Percentiles rank a stretch among this genome's conserved stretches.
Evolutionary conservation across 30 jellyfish, hydroid and myxozoan genomes (phyloP).

Genomic region (Catostylus mosaicus): DNA sequence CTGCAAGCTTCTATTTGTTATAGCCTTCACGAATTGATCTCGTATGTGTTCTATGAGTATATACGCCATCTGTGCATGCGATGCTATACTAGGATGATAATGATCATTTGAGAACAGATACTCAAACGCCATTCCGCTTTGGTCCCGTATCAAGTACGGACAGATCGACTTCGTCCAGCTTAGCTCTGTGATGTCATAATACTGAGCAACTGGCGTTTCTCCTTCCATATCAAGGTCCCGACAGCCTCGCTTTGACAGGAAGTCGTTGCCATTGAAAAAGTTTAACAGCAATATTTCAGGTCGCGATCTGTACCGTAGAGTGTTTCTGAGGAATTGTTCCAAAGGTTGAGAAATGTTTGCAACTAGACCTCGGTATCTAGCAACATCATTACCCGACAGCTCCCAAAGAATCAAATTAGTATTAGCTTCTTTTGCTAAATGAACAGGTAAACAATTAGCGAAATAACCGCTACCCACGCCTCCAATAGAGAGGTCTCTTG

Average conservation of each 20-base stretch:
- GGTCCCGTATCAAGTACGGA: conserved; percentile 65
- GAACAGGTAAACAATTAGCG: conserved; percentile 72
- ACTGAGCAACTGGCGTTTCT: conserved; percentile 59
- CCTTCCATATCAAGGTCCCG: conserved; percentile 73
- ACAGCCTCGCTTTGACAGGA: conserved; percentile 67
- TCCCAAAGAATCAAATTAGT: conserved; percentile 77
- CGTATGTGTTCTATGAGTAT: conserved; percentile 70
- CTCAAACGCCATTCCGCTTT: conserved; percentile 73
- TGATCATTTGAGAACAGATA: conserved; percentile 71
- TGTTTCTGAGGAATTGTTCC: conserved; percentile 74
- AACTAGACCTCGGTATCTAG: conserved; percentile 24
- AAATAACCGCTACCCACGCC: conserved; percentile 80
- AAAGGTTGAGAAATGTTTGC: conserved; percentile 52
- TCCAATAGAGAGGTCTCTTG: conserved; percentile 64
- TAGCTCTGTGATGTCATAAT: conserved; percentile 72
- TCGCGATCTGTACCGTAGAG: conserved; percentile 61
- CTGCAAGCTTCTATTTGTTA: conserved; percentile 7
- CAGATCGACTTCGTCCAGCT: conserved; percentile 78
- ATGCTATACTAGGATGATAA: conserved; percentile 68
- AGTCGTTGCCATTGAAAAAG: conserved; percentile 69
- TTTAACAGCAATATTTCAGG: conserved; percentile 68
- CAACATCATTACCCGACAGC: conserved; percentile 74
- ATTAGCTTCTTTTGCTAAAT: conserved; percentile 62
- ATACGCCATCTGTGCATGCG: conserved; percentile 87
- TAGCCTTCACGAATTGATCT: conserved; percentile 63